Percentiles rank a stretch among this genome's conserved stretches.
phyloP scores from a whole-genome alignment of 2,113 vertebrate species.

The Nycticebus coucang region DNA sequence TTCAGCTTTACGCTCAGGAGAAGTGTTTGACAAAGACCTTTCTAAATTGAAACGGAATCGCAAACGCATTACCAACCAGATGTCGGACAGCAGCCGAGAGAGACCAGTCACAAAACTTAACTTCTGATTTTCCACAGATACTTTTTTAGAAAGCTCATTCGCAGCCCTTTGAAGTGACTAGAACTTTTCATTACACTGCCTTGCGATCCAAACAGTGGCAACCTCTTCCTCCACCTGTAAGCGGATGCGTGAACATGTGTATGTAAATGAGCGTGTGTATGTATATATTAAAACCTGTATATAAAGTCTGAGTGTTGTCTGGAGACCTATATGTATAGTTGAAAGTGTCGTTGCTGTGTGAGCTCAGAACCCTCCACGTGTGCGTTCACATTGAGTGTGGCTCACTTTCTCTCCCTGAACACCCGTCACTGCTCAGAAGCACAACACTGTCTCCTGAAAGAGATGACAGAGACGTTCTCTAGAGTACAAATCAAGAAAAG shows the following conservation, averaged over 20 bases:
- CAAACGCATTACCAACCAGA: slow-evolving; percentile 94
- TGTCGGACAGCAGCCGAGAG: slow-evolving; percentile 92
- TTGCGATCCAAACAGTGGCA: slow-evolving; percentile 77
- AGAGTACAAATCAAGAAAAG: neutral
- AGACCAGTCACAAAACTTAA: slow-evolving; percentile 97
- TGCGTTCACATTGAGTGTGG: slow-evolving; percentile 71
- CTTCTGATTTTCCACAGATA: slow-evolving; percentile 86
- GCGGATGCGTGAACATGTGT: slow-evolving; percentile 73
- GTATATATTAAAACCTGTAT: slow-evolving; percentile 69
- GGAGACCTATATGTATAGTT: slow-evolving; percentile 64
- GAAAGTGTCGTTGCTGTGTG: slow-evolving; percentile 51
- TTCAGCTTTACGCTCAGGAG: slow-evolving; percentile 95
- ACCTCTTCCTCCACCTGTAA: slow-evolving; percentile 59
- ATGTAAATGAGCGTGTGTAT: slow-evolving; percentile 79
- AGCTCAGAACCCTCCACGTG: slow-evolving; percentile 56
- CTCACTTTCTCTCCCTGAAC: slow-evolving; percentile 54
- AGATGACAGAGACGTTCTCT: slow-evolving; percentile 77
- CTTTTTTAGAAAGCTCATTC: slow-evolving; percentile 68
- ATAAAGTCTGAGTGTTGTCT: slow-evolving; percentile 74
- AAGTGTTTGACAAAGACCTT: slow-evolving; percentile 99
- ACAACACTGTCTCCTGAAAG: slow-evolving; percentile 83
- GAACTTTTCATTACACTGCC: slow-evolving; percentile 79
- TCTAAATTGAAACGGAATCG: slow-evolving; percentile 98
- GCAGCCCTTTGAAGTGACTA: slow-evolving; percentile 74
- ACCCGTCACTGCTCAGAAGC: slow-evolving; percentile 77